Evolutionary conservation across 2,888 invertebrate genomes (phyloP), one percentile per base, ranked within the genome.

Genomic region (Sthenelais limicola): DNA sequence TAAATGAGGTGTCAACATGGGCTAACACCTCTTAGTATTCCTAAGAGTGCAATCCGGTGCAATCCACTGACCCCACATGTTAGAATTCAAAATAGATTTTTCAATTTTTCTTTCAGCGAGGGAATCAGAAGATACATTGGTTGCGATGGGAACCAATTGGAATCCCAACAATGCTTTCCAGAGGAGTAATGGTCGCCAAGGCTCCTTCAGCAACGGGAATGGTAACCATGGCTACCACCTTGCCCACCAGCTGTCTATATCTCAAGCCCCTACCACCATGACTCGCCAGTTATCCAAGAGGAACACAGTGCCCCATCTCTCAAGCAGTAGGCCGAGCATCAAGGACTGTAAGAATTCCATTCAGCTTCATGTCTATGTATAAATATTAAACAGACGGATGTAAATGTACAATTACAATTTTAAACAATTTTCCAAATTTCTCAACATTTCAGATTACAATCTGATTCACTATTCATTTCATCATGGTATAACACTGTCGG

Each of bases 141-240:
- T 72, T 68, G 72, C 72, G 30, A 72, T 72, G 72, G 72, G 72
- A 28, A 72, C 72, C 7, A 68, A 68, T 30, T 72, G 72, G 72
- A 72, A 72, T 35, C 72, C 72, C 24, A 67, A 43, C 62, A 62
- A 62, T 24, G 62, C 38, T 21, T 62, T 38, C 15, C 62, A 35
- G 26, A 62, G 62, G 12, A n/a, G n/a, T n/a, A 35, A 62, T 38
- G 38, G 62, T 4, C 62, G 62, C 2, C 62, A 35, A 2, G 62
- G 62, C 24, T 62, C 62, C 38, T 62, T 38, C 15, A 62, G 21
- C 38, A 62, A 62, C 24, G 28, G 38, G 38, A 62, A 15, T 28
- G 26, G 62, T 38, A 38, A 35, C 24, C 24, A 38, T 15, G 62
- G 62, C 15, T 24, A 26, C 15, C 43, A 38, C 62, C 21, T 62